Conservation (phyloP, 2,797 vertebrate species). For the Mus caroli region DNA sequence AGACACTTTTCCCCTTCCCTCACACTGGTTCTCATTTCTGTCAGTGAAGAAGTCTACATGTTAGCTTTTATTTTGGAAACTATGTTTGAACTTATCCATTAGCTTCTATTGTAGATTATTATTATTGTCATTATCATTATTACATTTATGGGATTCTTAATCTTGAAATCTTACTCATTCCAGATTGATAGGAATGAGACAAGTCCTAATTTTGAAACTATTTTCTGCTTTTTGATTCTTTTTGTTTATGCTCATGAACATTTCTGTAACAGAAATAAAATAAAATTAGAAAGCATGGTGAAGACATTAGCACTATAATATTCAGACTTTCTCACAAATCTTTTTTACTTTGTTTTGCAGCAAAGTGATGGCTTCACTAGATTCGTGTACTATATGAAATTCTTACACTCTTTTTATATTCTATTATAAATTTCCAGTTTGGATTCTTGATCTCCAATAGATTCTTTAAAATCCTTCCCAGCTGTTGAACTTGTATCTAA, state of each 20-base stretch:
- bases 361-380: conserved; percentile 60
- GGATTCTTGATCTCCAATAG: conserved; percentile 11
- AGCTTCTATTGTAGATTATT: conserved; percentile 25
- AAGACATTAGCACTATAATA: conserved; percentile 25
- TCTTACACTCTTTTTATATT: not conserved
- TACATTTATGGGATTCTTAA: conserved; percentile 22
- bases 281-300: conserved; percentile 24
- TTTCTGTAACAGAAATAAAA: conserved; percentile 37
- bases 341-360: conserved; percentile 44
- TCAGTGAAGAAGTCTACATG: conserved; percentile 48
- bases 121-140: not conserved
- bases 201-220: conserved; percentile 35
- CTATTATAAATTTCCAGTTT: conserved; percentile 1
- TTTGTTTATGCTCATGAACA: conserved; percentile 1
- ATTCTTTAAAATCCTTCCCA: conserved; percentile 14
- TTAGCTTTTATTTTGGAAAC: conserved; percentile 51
- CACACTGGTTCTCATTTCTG: conserved; percentile 21
- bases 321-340: conserved; percentile 18
- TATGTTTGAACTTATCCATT: not conserved
- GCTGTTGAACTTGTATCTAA: conserved; percentile 36
- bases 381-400: not conserved
- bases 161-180: conserved; percentile 35
- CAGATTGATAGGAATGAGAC: conserved; percentile 54
- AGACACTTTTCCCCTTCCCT: conserved; percentile 9
- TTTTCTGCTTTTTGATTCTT: conserved; percentile 46